These are phyloP conservation scores for Uropetala carovei DNA, from an alignment of 2,888 invertebrate species.

Conservation along the genomic window DNA sequence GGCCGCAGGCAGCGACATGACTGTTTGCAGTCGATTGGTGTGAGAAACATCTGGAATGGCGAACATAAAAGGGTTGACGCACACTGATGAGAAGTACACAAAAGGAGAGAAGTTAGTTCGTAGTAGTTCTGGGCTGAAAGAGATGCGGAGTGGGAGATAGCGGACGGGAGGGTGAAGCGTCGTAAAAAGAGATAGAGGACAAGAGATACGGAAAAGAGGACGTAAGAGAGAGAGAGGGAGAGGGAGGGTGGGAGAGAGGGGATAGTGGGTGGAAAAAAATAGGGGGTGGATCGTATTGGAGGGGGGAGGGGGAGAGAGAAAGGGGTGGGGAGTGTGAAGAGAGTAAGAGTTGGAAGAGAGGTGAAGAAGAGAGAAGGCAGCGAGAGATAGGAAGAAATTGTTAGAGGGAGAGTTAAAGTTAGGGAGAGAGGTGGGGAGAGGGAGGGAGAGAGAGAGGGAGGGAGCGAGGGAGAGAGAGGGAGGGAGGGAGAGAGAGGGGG, in stretches of 20 bases:
- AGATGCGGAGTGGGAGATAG: not conserved
- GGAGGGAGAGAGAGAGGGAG: not conserved
- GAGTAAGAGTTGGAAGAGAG: not conserved
- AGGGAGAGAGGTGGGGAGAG: not conserved
- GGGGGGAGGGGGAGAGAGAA: not conserved
- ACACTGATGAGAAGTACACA: conserved; percentile 60
- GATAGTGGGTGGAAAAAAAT: not conserved
- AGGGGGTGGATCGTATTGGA: not conserved
- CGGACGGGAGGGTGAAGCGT: not conserved
- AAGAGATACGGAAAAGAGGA: conserved; percentile 4
- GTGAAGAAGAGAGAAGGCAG: conserved; percentile 7
- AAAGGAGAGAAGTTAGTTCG: conserved; percentile 58
- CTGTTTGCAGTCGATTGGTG: conserved; percentile 64
- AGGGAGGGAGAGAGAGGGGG: not conserved
- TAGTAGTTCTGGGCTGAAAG: conserved; percentile 36
- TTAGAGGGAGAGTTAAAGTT: not conserved
- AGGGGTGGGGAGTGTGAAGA: not conserved
- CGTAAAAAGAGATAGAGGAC: conserved; percentile 40
- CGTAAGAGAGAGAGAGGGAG: not conserved
- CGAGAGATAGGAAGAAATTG: not conserved
- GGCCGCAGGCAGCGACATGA: conserved; percentile 63
- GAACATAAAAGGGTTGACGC: conserved; percentile 63
- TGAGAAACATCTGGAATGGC: conserved; percentile 64
- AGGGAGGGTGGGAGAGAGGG: not conserved
- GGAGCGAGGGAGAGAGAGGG: not conserved